Percentiles rank a stretch among this genome's conserved stretches.
Evolutionary conservation across 92 coral and sea anemone genomes (phyloP).

Genomic region (Palythoa caribaeorum): DNA sequence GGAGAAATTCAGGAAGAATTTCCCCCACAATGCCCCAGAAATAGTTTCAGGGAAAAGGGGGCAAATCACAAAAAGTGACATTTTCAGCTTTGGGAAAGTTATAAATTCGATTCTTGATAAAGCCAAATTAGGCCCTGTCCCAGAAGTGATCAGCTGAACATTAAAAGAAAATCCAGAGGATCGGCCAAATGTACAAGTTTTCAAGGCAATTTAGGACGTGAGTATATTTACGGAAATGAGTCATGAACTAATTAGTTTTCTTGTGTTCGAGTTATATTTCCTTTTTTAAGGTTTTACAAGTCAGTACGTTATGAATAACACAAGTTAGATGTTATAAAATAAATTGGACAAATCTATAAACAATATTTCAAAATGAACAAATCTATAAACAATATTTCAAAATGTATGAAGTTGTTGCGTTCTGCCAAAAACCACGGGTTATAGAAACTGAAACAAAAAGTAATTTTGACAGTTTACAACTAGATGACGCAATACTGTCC

Average conservation of each 20-base stretch:
- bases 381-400: no score
- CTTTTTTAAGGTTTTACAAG: neutral
- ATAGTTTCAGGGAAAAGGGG: conserved; percentile 19
- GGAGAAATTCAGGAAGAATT: conserved; percentile 17
- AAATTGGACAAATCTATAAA: neutral
- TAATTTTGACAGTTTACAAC: no score
- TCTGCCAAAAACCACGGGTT: no score
- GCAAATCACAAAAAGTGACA: conserved; percentile 21
- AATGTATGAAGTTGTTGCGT: neutral
- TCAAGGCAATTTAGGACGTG: neutral
- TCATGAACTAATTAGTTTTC: neutral
- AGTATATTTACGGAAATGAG: neutral
- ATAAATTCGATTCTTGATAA: conserved; percentile 2
- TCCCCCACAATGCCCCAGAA: conserved; percentile 30
- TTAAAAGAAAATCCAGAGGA: conserved; percentile 11
- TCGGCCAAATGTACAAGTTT: neutral
- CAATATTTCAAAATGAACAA: no score
- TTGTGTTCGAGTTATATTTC: neutral
- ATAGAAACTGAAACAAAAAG: no score
- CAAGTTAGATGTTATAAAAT: neutral
- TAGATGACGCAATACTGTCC: no score
- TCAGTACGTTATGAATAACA: neutral
- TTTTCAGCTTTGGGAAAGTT: neutral
- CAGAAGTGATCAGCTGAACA: neutral
- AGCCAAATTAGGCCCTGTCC: conserved; percentile 35